Evolutionary conservation across 2,113 vertebrate species (phyloP), one percentile per base, ranked within the genome.

Genomic region (Xiphophorus couchianus): DNA sequence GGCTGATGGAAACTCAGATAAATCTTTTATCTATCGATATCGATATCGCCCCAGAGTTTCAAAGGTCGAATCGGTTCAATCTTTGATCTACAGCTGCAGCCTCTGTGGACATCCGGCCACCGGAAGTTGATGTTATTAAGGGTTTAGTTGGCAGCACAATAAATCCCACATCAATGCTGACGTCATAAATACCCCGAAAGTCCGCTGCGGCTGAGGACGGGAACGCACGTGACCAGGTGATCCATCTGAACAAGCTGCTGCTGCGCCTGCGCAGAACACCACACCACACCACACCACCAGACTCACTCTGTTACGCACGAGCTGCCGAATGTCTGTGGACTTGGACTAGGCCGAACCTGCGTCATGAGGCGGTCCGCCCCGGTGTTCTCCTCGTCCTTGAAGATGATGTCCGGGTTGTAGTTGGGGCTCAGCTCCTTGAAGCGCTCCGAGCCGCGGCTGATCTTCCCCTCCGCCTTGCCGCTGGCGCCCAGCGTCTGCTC

Each of bases 401-500:
- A 99, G 93, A 98, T 97, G 95, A 99, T 98, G 95, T 99, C 97
- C 29, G 97, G 96, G 84, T 99, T 99, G 94, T 98, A 99, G 94
- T 99, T 98, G 35, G 97, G 96, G 72, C 95, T 97, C 81, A 98
- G 96, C 89, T 99, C 97, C 94, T 96, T 97, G 94, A 97, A 99
- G 91, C 97, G 96, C 89, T 97, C 97, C 0, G 97, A 97, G 93
- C 90, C 96, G 65, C 96, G 94, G 61, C 95, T 96, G 76, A 98
- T 96, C 91, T 99, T 99, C 73, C 96, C 97, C 81, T 98, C 97
- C 89, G 97, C 97, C 77, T 96, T 94, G 67, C 97, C 97, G 92
- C 97, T 98, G 82, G 97, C 97, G 8, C 97, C 97, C 74, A 97
- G 87, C 3, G 96, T 98, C 88, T 98, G 97, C 94, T 99, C 97